A percentile compares a stretch with the other conserved stretches of the same genome.
Evolutionary conservation across 2,888 invertebrate species (phyloP).

Genomic region (Orchesellides sinensis): DNA sequence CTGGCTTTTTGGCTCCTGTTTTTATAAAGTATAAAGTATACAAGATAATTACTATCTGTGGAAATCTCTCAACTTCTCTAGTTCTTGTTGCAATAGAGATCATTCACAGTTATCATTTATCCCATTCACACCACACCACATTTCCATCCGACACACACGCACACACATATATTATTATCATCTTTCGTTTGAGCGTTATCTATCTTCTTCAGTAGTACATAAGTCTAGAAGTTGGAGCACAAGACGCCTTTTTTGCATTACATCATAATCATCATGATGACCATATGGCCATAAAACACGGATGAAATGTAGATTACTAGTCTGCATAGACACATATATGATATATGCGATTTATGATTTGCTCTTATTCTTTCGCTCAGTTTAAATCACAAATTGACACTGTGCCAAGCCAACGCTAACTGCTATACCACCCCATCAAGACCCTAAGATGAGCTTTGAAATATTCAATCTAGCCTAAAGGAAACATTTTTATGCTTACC

Average conservation of each 20-base stretch:
- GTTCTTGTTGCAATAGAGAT: conserved; percentile 1
- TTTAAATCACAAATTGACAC: conserved; percentile 13
- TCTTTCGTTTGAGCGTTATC: not conserved
- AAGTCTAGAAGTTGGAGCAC: not conserved
- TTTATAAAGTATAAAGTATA: not conserved
- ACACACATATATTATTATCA: not conserved
- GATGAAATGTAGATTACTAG: no score
- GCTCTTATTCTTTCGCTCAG: no score
- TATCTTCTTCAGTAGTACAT: not conserved
- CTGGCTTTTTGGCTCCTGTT: not conserved
- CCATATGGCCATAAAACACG: not conserved
- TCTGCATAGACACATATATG: no score
- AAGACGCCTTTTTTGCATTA: not conserved
- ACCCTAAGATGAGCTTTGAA: not conserved
- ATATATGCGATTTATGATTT: no score
- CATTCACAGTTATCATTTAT: conserved; percentile 29
- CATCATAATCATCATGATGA: not conserved
- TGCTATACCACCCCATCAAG: not conserved
- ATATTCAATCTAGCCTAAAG: not conserved
- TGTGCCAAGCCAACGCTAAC: conserved; percentile 16
- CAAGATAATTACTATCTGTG: conserved; percentile 13
- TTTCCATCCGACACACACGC: not conserved
- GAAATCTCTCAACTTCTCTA: not conserved
- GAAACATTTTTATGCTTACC: not conserved
- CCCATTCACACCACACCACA: conserved; percentile 18